phyloP scores from a whole-genome alignment of 1,140 invertebrate species.

The Drosophila parvula region DNA sequence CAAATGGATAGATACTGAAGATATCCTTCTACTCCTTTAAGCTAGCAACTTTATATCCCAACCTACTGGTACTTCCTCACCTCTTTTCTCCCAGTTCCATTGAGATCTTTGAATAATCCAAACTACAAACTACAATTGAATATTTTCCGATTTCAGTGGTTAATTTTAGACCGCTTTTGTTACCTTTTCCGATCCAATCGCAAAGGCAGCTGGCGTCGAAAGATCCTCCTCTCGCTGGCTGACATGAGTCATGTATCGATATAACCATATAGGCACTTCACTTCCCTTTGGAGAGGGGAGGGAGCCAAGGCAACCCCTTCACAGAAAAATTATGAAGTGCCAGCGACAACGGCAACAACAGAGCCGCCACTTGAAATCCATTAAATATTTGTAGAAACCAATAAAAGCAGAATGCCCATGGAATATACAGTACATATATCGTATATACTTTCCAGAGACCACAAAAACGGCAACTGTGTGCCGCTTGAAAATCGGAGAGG shows the following conservation, averaged over 20 bases:
- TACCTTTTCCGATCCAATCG: conserved; percentile 11
- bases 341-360: conserved; percentile 78
- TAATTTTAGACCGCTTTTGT: conserved; percentile 36
- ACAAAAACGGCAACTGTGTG: conserved; percentile 81
- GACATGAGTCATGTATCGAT: conserved; percentile 60
- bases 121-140: conserved; percentile 11
- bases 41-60: too few species aligned
- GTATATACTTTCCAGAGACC: conserved; percentile 31
- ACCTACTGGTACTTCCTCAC: too few species aligned
- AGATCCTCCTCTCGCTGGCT: conserved; percentile 38
- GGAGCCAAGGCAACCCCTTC: conserved; percentile 58
- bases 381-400: conserved; percentile 83
- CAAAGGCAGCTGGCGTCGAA: conserved; percentile 29
- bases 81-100: background rate
- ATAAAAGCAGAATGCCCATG: conserved; percentile 69
- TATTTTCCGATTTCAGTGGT: conserved; percentile 16
- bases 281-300: conserved; percentile 1
- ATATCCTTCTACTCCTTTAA: too few species aligned
- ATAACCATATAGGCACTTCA: conserved; percentile 46
- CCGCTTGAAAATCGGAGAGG: background rate
- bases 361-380: conserved; percentile 79
- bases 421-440: conserved; percentile 5
- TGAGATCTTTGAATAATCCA: background rate
- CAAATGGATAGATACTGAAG: too few species aligned
- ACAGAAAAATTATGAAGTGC: conserved; percentile 74